These are phyloP conservation scores for Crossaster papposus DNA, from an alignment of 53 echinoderm and acorn worm genomes.

Conservation along the genomic window DNA sequence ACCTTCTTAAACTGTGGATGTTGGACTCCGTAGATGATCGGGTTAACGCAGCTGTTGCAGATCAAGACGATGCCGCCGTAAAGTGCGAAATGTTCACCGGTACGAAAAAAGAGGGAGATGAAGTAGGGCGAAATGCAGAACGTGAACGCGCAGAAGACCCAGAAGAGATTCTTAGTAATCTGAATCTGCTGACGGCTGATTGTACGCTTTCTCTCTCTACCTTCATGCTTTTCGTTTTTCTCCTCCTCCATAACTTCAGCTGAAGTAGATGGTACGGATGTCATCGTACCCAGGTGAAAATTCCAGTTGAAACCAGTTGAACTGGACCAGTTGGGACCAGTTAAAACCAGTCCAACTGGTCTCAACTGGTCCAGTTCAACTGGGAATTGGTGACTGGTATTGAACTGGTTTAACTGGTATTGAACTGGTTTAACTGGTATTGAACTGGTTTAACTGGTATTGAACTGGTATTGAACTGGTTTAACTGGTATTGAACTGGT, in stretches of 20 bases:
- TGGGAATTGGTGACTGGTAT: too few relatives aligned
- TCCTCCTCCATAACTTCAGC: background rate
- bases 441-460: too few relatives aligned
- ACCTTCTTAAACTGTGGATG: conserved; percentile 72
- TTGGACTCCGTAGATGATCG: conserved; percentile 53
- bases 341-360: too few relatives aligned
- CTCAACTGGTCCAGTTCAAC: too few relatives aligned
- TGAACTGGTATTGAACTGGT: too few relatives aligned
- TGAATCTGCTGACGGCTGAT: conserved; percentile 48
- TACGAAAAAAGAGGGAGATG: conserved; percentile 22
- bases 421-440: too few relatives aligned
- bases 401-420: too few relatives aligned
- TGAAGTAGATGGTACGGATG: background rate
- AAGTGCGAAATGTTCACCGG: conserved; percentile 32
- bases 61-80: conserved; percentile 57
- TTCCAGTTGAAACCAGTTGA: too few relatives aligned
- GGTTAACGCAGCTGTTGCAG: conserved; percentile 53
- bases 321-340: too few relatives aligned
- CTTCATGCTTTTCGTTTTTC: background rate
- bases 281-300: too few relatives aligned
- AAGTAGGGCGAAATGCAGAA: conserved; percentile 36
- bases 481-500: too few relatives aligned
- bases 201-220: background rate
- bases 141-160: conserved; percentile 33
- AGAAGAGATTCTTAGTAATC: conserved; percentile 57